Conservation (phyloP, 2,797 vertebrate species). For the Diceros bicornis region DNA sequence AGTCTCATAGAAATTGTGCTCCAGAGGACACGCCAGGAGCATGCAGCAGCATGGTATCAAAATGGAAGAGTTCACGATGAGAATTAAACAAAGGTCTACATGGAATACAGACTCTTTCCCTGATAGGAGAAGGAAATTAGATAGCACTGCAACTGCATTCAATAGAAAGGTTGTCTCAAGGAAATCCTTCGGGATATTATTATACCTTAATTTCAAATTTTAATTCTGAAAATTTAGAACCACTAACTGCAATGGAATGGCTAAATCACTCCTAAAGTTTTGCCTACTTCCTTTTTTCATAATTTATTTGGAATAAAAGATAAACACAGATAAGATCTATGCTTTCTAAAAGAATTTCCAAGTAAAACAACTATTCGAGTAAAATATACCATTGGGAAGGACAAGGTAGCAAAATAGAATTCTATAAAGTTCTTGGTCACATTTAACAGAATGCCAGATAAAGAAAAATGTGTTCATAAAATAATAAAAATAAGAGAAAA, state of each 20-base stretch:
- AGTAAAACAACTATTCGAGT: not conserved
- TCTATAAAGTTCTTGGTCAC: not conserved
- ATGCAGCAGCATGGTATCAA: not conserved
- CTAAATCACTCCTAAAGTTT: not conserved
- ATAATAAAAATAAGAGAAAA: constrained; percentile 9
- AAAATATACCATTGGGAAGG: not conserved
- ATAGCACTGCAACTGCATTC: not conserved
- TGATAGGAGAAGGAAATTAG: not conserved
- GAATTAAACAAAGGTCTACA: constrained; percentile 76
- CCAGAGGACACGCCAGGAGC: constrained; percentile 65
- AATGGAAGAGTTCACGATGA: constrained; percentile 72
- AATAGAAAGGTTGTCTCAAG: constrained; percentile 68
- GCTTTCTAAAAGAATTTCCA: not conserved
- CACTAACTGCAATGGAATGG: not conserved
- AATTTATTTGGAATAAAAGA: not conserved
- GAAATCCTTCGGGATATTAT: constrained; percentile 71
- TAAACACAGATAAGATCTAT: not conserved
- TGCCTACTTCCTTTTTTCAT: not conserved
- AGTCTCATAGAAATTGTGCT: constrained; percentile 65
- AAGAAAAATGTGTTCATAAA: not conserved
- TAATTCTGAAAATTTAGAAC: constrained; percentile 69
- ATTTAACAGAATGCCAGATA: not conserved
- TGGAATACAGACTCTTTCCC: constrained; percentile 66
- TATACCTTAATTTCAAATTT: constrained; percentile 53
- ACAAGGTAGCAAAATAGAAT: not conserved